A percentile compares a stretch with the other conserved stretches of the same genome.
These are phyloP conservation scores for Oophaga pumilio DNA, from an alignment of 2,113 vertebrate genomes.

Conservation along the genomic window DNA sequence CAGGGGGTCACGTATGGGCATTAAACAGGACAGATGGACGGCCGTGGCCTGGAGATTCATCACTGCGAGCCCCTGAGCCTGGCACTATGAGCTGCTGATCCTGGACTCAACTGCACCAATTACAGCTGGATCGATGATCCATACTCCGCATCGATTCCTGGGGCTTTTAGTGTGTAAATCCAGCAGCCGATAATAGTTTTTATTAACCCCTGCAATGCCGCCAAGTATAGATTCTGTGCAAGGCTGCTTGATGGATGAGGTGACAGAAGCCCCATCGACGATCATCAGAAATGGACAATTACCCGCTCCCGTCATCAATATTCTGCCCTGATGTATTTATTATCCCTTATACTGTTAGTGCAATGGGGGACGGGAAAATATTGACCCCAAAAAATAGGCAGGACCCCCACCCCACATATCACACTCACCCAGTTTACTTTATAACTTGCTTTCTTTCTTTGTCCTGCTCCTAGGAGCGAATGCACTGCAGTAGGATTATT, in stretches of 20 bases:
- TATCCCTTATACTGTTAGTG: background rate
- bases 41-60: background rate
- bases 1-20: background rate
- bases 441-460: background rate
- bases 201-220: conserved; percentile 33
- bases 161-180: conserved; percentile 53
- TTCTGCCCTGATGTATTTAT: background rate
- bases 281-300: conserved; percentile 13
- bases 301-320: background rate
- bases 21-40: background rate
- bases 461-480: background rate
- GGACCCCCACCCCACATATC: background rate
- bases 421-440: background rate
- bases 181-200: conserved; percentile 33
- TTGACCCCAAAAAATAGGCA: background rate
- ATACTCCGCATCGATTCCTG: conserved; percentile 35
- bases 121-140: conserved; percentile 47
- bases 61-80: background rate
- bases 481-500: background rate
- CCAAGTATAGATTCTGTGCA: background rate
- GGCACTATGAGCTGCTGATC: conserved; percentile 23
- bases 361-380: background rate
- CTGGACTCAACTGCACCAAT: conserved; percentile 44
- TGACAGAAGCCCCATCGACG: background rate
- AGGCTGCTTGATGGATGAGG: background rate